Evolutionary conservation across 2,797 vertebrate genomes (phyloP), one percentile per base, ranked within the genome.

Genomic region (Enteromius fasciolatus): DNA sequence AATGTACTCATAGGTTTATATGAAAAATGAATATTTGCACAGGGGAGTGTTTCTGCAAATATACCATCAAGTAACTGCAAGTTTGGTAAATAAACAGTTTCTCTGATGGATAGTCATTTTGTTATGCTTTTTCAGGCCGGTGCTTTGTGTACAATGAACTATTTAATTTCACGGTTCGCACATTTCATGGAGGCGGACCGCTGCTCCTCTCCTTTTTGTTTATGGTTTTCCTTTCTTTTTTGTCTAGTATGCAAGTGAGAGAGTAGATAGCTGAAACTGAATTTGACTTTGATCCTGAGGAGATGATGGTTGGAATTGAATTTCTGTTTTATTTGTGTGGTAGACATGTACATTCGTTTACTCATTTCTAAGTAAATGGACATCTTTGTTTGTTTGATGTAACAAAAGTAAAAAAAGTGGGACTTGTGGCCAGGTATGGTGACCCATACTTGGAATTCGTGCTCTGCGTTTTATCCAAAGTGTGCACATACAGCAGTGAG

Each of bases 131-230:
- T 36, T 52, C 31, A 52, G 76, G 18, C 20, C 5, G 11, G 44
- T 68, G 66, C 76, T 54, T 36, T 50, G 9, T 70, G 66, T 46
- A 23, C 41, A 61, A 54, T 36, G 15, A 68, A 48, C 52, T 23
- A 48, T 81, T 81, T 73, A 73, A 73, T 63, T 72, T 73, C 78
- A 80, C 12, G 68, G 78, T 63, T 63, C 1, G 11, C 66, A 63
- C 20, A n/a, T 81, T 81, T 36, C 25, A 50, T 80, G 50, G 36
- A 31, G 67, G 18, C 10, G 14, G 46, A 7, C 12, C 46, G 17
- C 25, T 46, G 52, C 52, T 73, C 44, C 46, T 50, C 44, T 52
- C 59, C 12, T 66, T 28, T 59, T 75, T 36, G 36, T 78, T 76
- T 63, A 76, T 61, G 5, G 15, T 11, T 66, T 78, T 64, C 6